phyloP scores from a whole-genome alignment of 2,888 invertebrate genomes.

The Sarcophaga variegata region DNA sequence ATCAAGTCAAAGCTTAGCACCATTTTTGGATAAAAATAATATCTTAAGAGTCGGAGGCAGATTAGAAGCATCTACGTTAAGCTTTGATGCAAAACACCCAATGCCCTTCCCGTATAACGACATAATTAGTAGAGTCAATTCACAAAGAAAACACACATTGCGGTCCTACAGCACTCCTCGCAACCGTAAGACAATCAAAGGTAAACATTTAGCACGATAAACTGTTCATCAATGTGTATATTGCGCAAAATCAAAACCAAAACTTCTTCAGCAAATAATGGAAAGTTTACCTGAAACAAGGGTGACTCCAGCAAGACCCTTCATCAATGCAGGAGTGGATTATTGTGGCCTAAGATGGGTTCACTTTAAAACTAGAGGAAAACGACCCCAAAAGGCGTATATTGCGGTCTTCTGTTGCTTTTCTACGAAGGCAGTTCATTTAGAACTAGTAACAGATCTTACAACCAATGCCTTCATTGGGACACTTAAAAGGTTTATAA shows the following conservation, averaged over 20 bases:
- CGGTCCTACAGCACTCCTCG: background rate
- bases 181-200: constrained; percentile 21
- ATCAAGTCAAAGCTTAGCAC: background rate
- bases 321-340: constrained; percentile 28
- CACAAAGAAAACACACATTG: constrained; percentile 18
- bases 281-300: constrained; percentile 47
- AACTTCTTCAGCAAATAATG: constrained; percentile 20
- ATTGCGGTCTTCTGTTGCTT: constrained; percentile 11
- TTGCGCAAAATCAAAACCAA: constrained; percentile 17
- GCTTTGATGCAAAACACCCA: constrained; percentile 31
- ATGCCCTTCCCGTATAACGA: constrained; percentile 59
- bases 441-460: constrained; percentile 45
- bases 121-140: constrained; percentile 20
- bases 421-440: constrained; percentile 24
- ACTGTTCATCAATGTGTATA: background rate
- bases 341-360: constrained; percentile 27
- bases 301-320: constrained; percentile 19
- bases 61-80: constrained; percentile 48
- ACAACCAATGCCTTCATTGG: constrained; percentile 33
- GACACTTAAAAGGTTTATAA: constrained; percentile 35
- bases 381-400: constrained; percentile 10
- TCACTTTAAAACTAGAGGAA: constrained; percentile 15
- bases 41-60: constrained; percentile 69
- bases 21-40: background rate
- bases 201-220: constrained; percentile 8